These are phyloP conservation scores for Sphecodes monilicornis DNA, from an alignment of 2,888 invertebrate species.

Conservation along the genomic window DNA sequence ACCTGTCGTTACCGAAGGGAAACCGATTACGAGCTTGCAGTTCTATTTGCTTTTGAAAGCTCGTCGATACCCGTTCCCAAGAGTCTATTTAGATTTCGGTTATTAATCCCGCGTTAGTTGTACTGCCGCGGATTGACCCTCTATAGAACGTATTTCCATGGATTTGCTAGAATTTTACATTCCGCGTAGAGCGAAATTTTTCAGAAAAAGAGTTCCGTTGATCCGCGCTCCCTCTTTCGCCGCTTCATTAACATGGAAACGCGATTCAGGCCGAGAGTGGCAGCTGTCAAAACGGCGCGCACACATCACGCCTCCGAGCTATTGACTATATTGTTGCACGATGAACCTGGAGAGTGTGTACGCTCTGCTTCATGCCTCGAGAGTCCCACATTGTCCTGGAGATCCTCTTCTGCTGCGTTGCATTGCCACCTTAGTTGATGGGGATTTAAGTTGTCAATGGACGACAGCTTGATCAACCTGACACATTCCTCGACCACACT, in stretches of 20 bases:
- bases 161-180: background rate
- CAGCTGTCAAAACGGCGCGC: constrained; percentile 74
- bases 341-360: background rate
- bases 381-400: background rate
- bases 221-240: constrained; percentile 30
- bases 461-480: constrained; percentile 34
- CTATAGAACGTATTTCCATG: background rate
- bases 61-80: constrained; percentile 6
- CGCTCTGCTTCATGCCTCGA: background rate
- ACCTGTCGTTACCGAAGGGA: constrained; percentile 14
- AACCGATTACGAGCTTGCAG: constrained; percentile 11
- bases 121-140: background rate
- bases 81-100: constrained; percentile 1
- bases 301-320: background rate
- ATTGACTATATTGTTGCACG: constrained; percentile 46
- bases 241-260: constrained; percentile 73
- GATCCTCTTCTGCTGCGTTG: background rate
- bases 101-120: background rate
- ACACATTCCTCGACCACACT: constrained; percentile 34
- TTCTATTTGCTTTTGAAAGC: background rate
- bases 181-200: constrained; percentile 19
- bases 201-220: constrained; percentile 53
- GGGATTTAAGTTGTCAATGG: constrained; percentile 28
- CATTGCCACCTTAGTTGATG: constrained; percentile 30
- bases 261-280: constrained; percentile 74